Conservation (phyloP, 2,113 vertebrate species). For the Phyllostomus hastatus region DNA sequence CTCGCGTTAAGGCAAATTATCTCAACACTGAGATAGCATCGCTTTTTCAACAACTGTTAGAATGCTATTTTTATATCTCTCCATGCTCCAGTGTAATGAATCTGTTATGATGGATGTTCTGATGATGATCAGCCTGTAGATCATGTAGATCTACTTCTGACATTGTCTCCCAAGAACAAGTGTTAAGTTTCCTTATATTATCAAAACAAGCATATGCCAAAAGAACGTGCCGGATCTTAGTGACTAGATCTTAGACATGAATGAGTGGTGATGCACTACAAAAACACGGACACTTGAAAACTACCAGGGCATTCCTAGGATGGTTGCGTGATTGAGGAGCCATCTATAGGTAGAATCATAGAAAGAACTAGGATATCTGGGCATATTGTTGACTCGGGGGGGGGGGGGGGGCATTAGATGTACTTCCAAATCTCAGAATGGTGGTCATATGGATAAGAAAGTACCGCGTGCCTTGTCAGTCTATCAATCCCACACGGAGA, state of each 20-base stretch:
- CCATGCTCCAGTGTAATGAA: neutral
- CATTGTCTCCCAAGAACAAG: slow-evolving; percentile 45
- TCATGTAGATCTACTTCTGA: neutral
- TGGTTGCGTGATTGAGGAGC: neutral
- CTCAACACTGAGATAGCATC: neutral
- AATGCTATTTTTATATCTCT: slow-evolving; percentile 39
- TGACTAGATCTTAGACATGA: slow-evolving; percentile 18
- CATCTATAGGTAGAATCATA: fast-evolving
- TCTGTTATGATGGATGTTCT: slow-evolving; percentile 15
- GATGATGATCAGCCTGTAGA: slow-evolving; percentile 18
- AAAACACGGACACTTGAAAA: neutral
- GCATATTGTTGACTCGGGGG: neutral
- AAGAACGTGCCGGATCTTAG: neutral
- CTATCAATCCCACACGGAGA: neutral
- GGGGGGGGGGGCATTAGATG: neutral
- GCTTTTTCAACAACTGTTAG: neutral
- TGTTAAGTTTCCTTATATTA: neutral
- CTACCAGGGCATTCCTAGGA: neutral
- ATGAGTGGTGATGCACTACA: neutral
- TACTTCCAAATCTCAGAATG: neutral
- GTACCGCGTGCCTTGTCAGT: neutral
- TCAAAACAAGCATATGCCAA: neutral
- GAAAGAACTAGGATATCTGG: neutral
- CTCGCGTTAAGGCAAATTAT: neutral
- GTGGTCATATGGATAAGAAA: neutral